Percentiles rank a stretch among this genome's conserved stretches.
Evolutionary conservation across 2,113 vertebrate species (phyloP).

Genomic region (Narcine bancroftii): DNA sequence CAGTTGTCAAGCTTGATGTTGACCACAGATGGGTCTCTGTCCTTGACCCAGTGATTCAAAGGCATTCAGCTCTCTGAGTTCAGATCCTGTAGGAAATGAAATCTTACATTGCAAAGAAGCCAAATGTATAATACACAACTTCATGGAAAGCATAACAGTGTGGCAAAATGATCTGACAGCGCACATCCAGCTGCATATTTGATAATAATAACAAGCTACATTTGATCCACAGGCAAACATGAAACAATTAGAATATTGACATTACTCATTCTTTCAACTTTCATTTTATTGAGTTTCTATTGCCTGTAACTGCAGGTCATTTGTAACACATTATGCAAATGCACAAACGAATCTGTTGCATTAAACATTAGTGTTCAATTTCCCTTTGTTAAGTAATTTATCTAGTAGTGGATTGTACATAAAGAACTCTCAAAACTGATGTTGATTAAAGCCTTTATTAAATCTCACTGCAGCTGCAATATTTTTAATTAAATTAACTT

Average conservation of each 20-base stretch:
- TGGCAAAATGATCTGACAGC: background rate
- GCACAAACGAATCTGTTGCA: slow-evolving; percentile 60
- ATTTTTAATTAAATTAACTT: slow-evolving; percentile 43
- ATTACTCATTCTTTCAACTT: slow-evolving; percentile 53
- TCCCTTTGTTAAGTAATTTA: slow-evolving; percentile 62
- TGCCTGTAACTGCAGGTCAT: slow-evolving; percentile 54
- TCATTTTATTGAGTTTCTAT: slow-evolving; percentile 50
- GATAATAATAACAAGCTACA: slow-evolving; percentile 28
- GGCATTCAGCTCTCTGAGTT: slow-evolving; percentile 41
- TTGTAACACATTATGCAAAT: slow-evolving; percentile 64
- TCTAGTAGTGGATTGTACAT: slow-evolving; percentile 47
- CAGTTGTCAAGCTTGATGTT: slow-evolving; percentile 50
- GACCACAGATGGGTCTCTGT: slow-evolving; percentile 51
- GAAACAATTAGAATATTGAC: slow-evolving; percentile 54
- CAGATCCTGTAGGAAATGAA: slow-evolving; percentile 45
- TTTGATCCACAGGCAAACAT: slow-evolving; percentile 47
- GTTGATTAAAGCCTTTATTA: slow-evolving; percentile 65
- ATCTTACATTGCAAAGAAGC: slow-evolving; percentile 39
- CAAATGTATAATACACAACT: background rate
- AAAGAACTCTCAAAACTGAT: slow-evolving; percentile 56
- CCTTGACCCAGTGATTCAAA: slow-evolving; percentile 49
- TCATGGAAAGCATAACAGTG: background rate
- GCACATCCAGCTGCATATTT: slow-evolving; percentile 5
- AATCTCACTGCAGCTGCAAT: slow-evolving; percentile 50
- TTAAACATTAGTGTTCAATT: slow-evolving; percentile 60